Evolutionary conservation across 2,888 invertebrate genomes (phyloP), one percentile per base, ranked within the genome.

Genomic region (Plebejus anna): DNA sequence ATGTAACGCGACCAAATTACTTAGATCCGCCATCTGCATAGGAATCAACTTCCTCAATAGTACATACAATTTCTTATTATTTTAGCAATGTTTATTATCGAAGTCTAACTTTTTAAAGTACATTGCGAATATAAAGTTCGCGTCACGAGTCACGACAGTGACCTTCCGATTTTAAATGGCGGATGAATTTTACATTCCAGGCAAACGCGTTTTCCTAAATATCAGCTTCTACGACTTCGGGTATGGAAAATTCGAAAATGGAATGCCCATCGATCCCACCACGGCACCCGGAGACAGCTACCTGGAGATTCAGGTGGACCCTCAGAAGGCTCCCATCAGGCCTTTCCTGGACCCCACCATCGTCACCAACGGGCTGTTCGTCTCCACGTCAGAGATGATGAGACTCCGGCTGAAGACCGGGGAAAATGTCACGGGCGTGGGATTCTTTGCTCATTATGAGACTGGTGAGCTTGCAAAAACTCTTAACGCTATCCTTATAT

Each of bases 151-250:
- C 32, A 32, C 32, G 32, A 32, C 32, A 32, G 32, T 32, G 32
- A 32, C 32, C 32, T 32, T 32, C 2, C 32, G 32, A 32, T 32
- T 32, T 32, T 32, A 32, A 32, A 32, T 32, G 32, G 32, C 32
- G 32, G 32, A 32, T 2, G 1, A 32, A 32, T 32, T 32, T 59
- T 22, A n/a, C 47, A 59, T 71, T 76, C 5, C 84, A 94, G 94
- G 94, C n/a, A 96, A 95, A 83, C 94, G 96, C 70, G 95, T 97
- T 7, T 97, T 96, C 95, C 89, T 97, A 71, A 96, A 96, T 88
- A 96, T 97, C 82, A 93, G 91, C 77, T 94, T 94, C 80, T 95
- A 94, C 82, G 95, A 96, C 80, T 91, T 96, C 75, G 93, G 94
- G 16, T 90, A 91, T 79, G 92, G 92, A 57, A 81, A 83, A 0